These are phyloP conservation scores for Rhopalosiphum padi DNA, from an alignment of 1,140 invertebrate genomes.

Conservation along the genomic window DNA sequence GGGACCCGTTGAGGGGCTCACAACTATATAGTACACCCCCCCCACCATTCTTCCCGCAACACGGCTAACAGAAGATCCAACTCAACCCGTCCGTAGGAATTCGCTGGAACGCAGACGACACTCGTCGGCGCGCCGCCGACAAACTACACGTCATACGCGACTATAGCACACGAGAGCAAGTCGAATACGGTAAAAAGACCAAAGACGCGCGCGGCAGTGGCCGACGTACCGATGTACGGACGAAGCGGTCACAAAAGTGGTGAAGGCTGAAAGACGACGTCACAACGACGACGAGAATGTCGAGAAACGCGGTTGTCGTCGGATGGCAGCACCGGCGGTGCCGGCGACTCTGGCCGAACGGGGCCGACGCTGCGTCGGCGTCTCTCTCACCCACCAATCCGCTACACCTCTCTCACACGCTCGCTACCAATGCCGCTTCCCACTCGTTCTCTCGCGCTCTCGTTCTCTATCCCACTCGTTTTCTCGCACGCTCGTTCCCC, in stretches of 20 bases:
- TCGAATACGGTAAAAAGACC: not conserved
- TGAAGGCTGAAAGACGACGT: not conserved
- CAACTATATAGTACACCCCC: not conserved
- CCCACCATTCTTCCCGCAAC: too few species aligned
- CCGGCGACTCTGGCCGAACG: not conserved
- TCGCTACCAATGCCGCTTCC: not conserved
- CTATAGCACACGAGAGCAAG: not conserved
- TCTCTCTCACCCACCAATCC: not conserved
- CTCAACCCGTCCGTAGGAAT: not conserved
- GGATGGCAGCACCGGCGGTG: conserved; percentile 17
- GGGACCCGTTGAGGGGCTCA: not conserved
- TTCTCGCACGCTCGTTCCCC: not conserved
- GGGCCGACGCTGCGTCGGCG: not conserved
- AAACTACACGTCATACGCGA: not conserved
- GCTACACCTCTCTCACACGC: too few species aligned
- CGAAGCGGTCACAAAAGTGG: too few species aligned
- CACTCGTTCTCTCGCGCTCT: too few species aligned
- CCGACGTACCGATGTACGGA: not conserved
- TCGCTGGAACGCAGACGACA: not conserved
- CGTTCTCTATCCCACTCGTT: not conserved
- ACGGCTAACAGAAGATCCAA: not conserved
- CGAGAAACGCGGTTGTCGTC: not conserved
- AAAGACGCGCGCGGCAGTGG: not conserved
- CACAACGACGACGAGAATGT: not conserved
- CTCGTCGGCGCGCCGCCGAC: not conserved